phyloP scores from a whole-genome alignment of 2,113 vertebrate genomes.

The Ciconia stormi region DNA sequence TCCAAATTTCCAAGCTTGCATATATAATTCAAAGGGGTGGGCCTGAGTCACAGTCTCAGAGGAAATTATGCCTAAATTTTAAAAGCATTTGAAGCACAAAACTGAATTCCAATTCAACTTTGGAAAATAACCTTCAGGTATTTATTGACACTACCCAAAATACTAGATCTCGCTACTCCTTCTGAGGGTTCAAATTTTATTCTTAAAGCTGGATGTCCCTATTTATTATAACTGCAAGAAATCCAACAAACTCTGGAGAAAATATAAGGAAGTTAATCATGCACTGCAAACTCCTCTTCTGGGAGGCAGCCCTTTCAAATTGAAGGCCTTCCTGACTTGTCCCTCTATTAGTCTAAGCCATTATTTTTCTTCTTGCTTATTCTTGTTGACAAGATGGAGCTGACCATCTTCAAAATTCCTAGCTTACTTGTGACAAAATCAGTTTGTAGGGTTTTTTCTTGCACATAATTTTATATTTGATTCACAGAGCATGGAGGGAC shows the following conservation, averaged over 20 bases:
- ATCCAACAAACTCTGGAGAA: not conserved
- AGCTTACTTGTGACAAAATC: conserved; percentile 42
- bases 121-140: not conserved
- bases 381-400: conserved; percentile 45
- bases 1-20: not conserved
- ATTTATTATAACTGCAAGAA: not conserved
- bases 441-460: conserved; percentile 36
- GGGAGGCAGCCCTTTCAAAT: not conserved
- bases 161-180: not conserved
- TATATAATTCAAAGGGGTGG: not conserved
- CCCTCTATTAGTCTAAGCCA: not conserved
- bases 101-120: not conserved
- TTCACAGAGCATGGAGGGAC: conserved; percentile 42
- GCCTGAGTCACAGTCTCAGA: not conserved
- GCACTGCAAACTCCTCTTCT: not conserved
- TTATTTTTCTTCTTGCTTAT: conserved; percentile 43
- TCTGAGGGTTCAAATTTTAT: not conserved
- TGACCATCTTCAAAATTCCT: conserved; percentile 47
- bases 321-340: not conserved
- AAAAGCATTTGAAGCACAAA: not conserved
- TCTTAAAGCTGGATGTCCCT: not conserved
- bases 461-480: conserved; percentile 48
- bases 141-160: not conserved
- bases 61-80: not conserved
- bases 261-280: not conserved